Evolutionary conservation across 2,113 vertebrate species (phyloP).

Genomic region (Menidia beryllina): DNA sequence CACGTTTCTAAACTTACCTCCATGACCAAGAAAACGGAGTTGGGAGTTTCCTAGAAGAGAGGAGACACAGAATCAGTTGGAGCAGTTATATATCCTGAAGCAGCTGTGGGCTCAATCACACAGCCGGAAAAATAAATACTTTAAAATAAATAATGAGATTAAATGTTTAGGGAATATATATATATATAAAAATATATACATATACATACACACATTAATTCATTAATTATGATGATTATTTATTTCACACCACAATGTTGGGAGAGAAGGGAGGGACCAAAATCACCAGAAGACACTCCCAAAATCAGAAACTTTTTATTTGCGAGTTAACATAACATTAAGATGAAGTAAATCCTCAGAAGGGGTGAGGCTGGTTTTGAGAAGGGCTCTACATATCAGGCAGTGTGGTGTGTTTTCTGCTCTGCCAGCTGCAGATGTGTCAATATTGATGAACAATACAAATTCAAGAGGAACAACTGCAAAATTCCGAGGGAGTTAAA

Average conservation of each 20-base stretch:
- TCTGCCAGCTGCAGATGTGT: conserved; percentile 6
- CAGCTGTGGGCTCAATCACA: conserved; percentile 21
- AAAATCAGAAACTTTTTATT: conserved; percentile 10
- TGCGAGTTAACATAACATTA: not conserved
- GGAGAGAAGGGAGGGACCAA: not conserved
- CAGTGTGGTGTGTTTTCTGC: not conserved
- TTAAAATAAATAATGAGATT: no score
- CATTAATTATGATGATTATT: no score
- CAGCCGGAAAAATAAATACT: rapidly evolving
- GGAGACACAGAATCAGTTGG: conserved; percentile 46
- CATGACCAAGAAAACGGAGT: conserved; percentile 96
- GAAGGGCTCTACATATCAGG: not conserved
- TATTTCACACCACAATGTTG: conserved; percentile 6
- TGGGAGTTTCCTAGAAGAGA: conserved; percentile 93
- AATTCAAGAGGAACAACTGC: conserved; percentile 61
- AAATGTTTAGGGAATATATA: no score
- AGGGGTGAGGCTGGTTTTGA: not conserved
- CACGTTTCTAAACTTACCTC: conserved; percentile 84
- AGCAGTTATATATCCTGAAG: conserved; percentile 25
- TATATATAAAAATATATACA: no score
- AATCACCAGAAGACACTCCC: not conserved
- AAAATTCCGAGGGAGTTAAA: conserved; percentile 6
- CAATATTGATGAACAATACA: conserved; percentile 28
- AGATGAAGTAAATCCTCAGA: conserved; percentile 6
- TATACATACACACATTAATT: no score